These are phyloP conservation scores for Thera britannica DNA, from an alignment of 2,888 invertebrate species.

Conservation along the genomic window DNA sequence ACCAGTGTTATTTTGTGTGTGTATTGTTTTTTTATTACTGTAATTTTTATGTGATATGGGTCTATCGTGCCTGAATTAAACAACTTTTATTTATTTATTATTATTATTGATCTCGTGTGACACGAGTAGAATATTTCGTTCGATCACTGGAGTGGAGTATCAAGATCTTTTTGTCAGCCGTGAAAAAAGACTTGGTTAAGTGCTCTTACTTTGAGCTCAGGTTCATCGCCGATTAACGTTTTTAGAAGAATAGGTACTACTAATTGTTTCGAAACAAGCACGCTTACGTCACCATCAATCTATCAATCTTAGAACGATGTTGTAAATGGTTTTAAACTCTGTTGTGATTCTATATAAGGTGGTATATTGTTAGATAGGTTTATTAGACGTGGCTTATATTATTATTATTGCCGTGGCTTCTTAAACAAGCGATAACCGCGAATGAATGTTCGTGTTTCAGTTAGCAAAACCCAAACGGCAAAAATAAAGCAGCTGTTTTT, in stretches of 20 bases:
- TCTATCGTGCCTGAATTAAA: too few relatives aligned
- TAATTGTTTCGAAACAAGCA: constrained; percentile 60
- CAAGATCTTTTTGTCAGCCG: constrained; percentile 41
- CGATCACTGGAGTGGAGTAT: constrained; percentile 13
- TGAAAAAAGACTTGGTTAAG: constrained; percentile 49
- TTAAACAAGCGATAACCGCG: constrained; percentile 2
- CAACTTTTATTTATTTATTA: too few relatives aligned
- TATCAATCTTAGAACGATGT: constrained; percentile 49
- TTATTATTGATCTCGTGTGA: too few relatives aligned
- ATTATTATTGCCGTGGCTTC: constrained; percentile 38
- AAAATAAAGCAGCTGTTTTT: not conserved
- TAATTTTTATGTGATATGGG: too few relatives aligned
- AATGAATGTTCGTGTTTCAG: constrained; percentile 11
- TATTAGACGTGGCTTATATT: constrained; percentile 39
- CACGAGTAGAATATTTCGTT: constrained; percentile 8
- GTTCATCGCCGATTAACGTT: too few relatives aligned
- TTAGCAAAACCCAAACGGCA: not conserved
- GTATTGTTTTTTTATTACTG: too few relatives aligned
- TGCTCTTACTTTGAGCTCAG: constrained; percentile 46
- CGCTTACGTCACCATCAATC: constrained; percentile 52
- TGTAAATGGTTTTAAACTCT: constrained; percentile 43
- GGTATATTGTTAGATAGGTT: constrained; percentile 44
- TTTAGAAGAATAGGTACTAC: too few relatives aligned
- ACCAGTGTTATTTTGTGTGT: too few relatives aligned
- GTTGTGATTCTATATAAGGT: constrained; percentile 43